Conservation (phyloP, 2,113 vertebrate species). For the Parus major region DNA sequence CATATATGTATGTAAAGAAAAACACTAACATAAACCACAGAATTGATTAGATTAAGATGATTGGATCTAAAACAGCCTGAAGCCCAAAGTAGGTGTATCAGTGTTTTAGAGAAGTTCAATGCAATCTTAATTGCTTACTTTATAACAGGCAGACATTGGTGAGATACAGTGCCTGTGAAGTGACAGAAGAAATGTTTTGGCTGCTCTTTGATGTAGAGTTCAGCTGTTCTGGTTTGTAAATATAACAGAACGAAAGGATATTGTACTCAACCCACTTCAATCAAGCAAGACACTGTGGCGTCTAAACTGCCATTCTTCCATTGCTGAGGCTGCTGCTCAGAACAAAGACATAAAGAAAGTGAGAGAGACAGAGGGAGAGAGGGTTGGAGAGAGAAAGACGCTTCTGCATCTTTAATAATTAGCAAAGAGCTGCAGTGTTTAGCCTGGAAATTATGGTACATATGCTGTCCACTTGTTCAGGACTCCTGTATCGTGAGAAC, state of each 20-base stretch:
- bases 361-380: background rate
- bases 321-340: conserved; percentile 28
- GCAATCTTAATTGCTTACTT: conserved; percentile 47
- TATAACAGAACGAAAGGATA: conserved; percentile 65
- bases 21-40: background rate
- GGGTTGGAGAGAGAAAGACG: background rate
- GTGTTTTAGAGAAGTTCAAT: background rate
- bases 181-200: conserved; percentile 71
- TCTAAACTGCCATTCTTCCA: conserved; percentile 46
- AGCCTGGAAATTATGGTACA: conserved; percentile 49
- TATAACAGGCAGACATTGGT: conserved; percentile 25
- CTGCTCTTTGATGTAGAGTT: conserved; percentile 66
- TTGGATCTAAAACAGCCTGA: conserved; percentile 9
- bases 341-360: conserved; percentile 48
- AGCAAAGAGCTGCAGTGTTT: conserved; percentile 26
- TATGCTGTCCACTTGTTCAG: conserved; percentile 59
- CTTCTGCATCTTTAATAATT: conserved; percentile 54
- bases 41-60: conserved; percentile 17
- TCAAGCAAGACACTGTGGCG: conserved; percentile 40
- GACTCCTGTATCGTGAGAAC: conserved; percentile 71
- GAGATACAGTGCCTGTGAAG: conserved; percentile 74
- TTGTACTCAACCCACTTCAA: conserved; percentile 67
- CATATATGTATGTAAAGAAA: background rate
- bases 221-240: conserved; percentile 70
- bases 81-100: background rate